A percentile compares a stretch with the other conserved stretches of the same genome.
Conservation (phyloP, 1,140 invertebrate species). For the Dolichoris vasculosae region DNA sequence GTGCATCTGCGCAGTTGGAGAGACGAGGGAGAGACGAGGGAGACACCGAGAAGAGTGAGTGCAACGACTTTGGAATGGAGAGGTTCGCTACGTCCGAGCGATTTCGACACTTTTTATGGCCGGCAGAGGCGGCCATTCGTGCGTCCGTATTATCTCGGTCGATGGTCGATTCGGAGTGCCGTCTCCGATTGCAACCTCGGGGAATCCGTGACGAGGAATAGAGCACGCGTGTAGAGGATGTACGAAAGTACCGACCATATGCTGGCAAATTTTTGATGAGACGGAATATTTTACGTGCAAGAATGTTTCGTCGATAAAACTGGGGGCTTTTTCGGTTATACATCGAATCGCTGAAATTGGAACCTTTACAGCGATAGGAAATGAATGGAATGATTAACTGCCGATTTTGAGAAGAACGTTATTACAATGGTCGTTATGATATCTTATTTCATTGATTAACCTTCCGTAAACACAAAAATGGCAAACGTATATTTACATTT, state of each 20-base stretch:
- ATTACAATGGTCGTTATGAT: background rate
- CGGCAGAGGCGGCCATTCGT: background rate
- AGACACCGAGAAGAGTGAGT: background rate
- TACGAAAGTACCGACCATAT: constrained; percentile 23
- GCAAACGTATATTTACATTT: background rate
- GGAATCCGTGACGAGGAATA: background rate
- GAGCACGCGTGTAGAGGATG: background rate
- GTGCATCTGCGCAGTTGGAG: constrained; percentile 26
- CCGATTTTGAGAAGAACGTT: background rate
- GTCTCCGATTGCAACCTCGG: constrained; percentile 33
- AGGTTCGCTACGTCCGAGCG: background rate
- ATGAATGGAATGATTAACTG: constrained; percentile 22
- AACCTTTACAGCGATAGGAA: constrained; percentile 21
- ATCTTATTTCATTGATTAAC: background rate
- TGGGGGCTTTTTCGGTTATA: background rate
- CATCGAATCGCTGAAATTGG: background rate
- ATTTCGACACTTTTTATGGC: constrained; percentile 40
- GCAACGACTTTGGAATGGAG: background rate
- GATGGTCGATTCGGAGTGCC: constrained; percentile 43
- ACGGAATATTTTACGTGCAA: constrained; percentile 7
- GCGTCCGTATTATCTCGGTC: constrained; percentile 38
- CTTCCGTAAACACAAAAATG: background rate
- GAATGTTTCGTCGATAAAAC: constrained; percentile 41
- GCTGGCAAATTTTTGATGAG: constrained; percentile 42
- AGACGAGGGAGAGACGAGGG: background rate